Percentiles rank a stretch among this genome's conserved stretches.
Conservation (phyloP, 1,140 invertebrate species). For the Cydia pomonella region DNA sequence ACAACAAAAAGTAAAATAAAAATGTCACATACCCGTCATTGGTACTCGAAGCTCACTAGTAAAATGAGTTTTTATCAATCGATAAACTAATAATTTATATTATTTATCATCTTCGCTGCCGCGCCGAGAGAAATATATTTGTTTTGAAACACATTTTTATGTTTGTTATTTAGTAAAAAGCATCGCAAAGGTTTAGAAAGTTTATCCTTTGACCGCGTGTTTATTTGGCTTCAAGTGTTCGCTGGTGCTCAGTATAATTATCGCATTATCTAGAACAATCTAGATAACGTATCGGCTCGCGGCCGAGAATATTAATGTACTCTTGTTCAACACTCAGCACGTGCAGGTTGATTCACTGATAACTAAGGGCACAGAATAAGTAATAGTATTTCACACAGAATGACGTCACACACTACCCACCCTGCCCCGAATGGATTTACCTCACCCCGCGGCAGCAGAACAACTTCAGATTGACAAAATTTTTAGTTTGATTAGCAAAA, state of each 20-base stretch:
- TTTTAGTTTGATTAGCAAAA: no score
- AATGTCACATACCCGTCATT: background rate
- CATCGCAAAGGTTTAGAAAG: background rate
- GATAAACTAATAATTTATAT: background rate
- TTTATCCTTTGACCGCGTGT: background rate
- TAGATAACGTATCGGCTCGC: slow-evolving; percentile 8
- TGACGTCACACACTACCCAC: no score
- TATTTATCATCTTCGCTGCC: background rate
- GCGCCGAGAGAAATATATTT: background rate
- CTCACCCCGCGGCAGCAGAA: no score
- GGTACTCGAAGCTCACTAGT: background rate
- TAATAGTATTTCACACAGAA: no score
- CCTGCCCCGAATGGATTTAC: no score
- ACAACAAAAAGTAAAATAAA: background rate
- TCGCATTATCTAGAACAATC: slow-evolving; percentile 9
- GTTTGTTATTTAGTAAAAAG: no score
- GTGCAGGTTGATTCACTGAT: background rate
- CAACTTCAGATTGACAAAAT: no score
- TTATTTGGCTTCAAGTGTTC: background rate
- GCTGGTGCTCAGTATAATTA: background rate
- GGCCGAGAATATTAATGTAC: background rate
- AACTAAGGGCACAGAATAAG: background rate
- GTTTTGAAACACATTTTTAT: no score
- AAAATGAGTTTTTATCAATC: background rate
- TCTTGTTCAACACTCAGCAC: background rate